phyloP scores from a whole-genome alignment of 2,888 invertebrate genomes.

The Cryptus viduatorius region DNA sequence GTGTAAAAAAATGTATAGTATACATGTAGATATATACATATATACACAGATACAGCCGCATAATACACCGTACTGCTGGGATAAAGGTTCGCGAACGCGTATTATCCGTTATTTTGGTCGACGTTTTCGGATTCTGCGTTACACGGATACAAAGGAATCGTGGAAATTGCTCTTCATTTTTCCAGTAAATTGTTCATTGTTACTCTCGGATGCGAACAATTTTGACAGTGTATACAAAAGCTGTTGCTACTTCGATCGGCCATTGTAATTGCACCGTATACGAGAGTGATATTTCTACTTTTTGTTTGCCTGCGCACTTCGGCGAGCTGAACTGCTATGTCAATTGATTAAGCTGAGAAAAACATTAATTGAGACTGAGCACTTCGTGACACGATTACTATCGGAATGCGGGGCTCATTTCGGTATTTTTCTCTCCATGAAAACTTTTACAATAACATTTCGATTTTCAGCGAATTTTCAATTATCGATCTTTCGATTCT shows the following conservation, averaged over 20 bases:
- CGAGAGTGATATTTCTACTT: background rate
- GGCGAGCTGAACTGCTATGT: background rate
- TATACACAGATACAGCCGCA: background rate
- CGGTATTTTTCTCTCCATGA: no score
- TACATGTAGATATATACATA: no score
- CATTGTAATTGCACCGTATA: background rate
- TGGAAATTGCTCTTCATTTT: background rate
- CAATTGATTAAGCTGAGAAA: background rate
- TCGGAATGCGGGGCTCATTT: no score
- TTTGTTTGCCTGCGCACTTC: background rate
- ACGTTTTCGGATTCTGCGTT: background rate
- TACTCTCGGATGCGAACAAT: background rate
- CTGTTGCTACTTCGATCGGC: background rate
- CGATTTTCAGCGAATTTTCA: no score
- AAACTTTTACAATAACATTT: no score
- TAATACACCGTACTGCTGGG: background rate
- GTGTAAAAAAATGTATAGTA: background rate
- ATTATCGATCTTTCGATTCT: background rate
- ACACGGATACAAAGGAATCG: background rate
- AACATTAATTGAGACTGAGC: no score
- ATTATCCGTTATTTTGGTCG: background rate
- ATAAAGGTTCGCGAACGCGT: background rate
- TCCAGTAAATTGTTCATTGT: background rate
- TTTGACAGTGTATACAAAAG: background rate
- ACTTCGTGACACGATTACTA: no score